These are phyloP conservation scores for Pollenia angustigena DNA, from an alignment of 2,888 invertebrate species.

Conservation along the genomic window DNA sequence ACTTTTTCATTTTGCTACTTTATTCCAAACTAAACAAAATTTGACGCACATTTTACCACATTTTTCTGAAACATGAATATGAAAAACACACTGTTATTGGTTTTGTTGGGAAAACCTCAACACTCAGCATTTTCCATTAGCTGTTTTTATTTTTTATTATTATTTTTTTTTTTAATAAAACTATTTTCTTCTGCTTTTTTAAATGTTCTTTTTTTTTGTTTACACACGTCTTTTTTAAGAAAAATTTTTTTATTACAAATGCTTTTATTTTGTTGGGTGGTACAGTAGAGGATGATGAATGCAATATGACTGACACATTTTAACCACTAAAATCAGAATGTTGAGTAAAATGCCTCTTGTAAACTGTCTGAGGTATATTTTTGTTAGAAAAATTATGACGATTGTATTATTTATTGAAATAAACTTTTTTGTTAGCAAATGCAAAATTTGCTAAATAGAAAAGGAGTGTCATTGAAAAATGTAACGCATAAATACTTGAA, in stretches of 20 bases:
- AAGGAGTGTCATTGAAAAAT: too few relatives aligned
- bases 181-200: background rate
- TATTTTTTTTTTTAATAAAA: constrained; percentile 5
- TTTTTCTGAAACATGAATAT: constrained; percentile 37
- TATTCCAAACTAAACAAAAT: constrained; percentile 22
- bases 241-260: background rate
- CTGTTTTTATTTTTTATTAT: constrained; percentile 16
- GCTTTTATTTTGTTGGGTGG: background rate
- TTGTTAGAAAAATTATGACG: too few relatives aligned
- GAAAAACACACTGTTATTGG: too few relatives aligned
- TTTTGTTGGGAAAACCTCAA: constrained; percentile 50
- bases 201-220: background rate
- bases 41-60: constrained; percentile 47
- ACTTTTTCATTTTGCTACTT: background rate
- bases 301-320: too few relatives aligned
- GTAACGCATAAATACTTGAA: too few relatives aligned
- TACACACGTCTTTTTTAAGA: background rate
- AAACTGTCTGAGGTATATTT: too few relatives aligned
- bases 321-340: background rate
- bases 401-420: too few relatives aligned
- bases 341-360: background rate
- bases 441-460: too few relatives aligned
- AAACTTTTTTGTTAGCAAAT: too few relatives aligned
- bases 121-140: constrained; percentile 56
- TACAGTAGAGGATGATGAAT: too few relatives aligned